phyloP scores from a whole-genome alignment of 2,888 invertebrate species.

The Trichacis sp. region DNA sequence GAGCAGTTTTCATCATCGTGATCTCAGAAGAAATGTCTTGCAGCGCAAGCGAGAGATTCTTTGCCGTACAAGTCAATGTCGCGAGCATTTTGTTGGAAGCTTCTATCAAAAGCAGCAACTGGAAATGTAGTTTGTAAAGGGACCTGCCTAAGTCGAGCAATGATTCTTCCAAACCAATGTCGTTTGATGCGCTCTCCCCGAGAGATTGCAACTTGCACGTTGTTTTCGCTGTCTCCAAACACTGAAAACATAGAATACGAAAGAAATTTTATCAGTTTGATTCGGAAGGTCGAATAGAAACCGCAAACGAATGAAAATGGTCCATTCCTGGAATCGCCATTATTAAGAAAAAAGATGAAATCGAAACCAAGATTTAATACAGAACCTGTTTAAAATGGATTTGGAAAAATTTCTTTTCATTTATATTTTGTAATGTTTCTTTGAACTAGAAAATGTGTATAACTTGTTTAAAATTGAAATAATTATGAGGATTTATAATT shows the following conservation, averaged over 20 bases:
- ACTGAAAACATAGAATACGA: too few relatives aligned
- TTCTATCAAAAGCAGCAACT: constrained; percentile 89
- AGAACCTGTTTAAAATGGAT: too few relatives aligned
- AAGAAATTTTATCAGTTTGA: too few relatives aligned
- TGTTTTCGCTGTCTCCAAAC: constrained; percentile 85
- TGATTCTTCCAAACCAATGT: constrained; percentile 77
- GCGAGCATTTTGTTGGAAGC: constrained; percentile 87
- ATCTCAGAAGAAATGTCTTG: constrained; percentile 76
- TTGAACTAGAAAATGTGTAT: too few relatives aligned
- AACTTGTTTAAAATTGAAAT: too few relatives aligned
- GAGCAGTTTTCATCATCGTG: constrained; percentile 72
- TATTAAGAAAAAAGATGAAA: too few relatives aligned
- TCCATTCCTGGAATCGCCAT: too few relatives aligned
- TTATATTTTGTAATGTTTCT: too few relatives aligned
- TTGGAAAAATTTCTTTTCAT: too few relatives aligned
- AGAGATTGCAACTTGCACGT: constrained; percentile 82
- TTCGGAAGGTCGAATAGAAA: too few relatives aligned
- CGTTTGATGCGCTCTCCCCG: constrained; percentile 73
- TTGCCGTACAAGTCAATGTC: constrained; percentile 74
- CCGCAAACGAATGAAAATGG: too few relatives aligned
- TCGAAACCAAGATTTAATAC: neutral
- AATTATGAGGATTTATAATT: too few relatives aligned
- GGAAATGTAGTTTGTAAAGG: constrained; percentile 93
- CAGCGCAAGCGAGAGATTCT: constrained; percentile 74
- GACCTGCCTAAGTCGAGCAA: constrained; percentile 86